A percentile compares a stretch with the other conserved stretches of the same genome.
phyloP scores from a whole-genome alignment of 2,797 vertebrate species.

The Acipenser ruthenus region DNA sequence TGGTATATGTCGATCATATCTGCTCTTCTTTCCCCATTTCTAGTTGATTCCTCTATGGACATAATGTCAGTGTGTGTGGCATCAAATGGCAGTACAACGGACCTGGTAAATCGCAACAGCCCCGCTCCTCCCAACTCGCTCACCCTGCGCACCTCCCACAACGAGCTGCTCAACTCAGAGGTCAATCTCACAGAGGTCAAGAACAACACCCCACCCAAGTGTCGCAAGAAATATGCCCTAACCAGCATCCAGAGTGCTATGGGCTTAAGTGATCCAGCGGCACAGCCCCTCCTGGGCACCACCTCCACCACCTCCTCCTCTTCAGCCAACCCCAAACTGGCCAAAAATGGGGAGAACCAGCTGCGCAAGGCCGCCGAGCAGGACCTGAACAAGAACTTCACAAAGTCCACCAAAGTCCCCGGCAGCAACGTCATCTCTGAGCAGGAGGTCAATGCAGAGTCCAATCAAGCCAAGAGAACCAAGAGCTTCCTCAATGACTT shows the following conservation, averaged over 20 bases:
- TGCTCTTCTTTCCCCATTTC: constrained; percentile 10
- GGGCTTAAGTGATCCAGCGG: constrained; percentile 76
- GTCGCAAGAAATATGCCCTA: constrained; percentile 81
- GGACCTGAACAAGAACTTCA: constrained; percentile 75
- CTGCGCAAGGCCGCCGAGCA: constrained; percentile 84
- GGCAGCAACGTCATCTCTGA: constrained; percentile 69
- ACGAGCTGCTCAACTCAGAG: constrained; percentile 82
- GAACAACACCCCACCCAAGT: constrained; percentile 78
- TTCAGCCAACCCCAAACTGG: constrained; percentile 84
- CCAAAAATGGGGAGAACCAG: constrained; percentile 95
- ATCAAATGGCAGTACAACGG: constrained; percentile 70
- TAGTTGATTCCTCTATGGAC: constrained; percentile 54
- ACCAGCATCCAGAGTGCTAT: constrained; percentile 82
- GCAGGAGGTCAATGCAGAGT: constrained; percentile 63
- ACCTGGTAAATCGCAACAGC: constrained; percentile 67
- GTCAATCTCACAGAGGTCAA: constrained; percentile 71
- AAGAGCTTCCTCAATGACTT: constrained; percentile 93
- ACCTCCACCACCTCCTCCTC: constrained; percentile 67
- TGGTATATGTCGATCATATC: background rate
- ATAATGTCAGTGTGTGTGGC: constrained; percentile 84
- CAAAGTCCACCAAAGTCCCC: constrained; percentile 43
- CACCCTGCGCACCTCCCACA: constrained; percentile 86
- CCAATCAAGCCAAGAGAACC: constrained; percentile 68
- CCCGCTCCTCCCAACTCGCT: constrained; percentile 79
- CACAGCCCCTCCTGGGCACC: constrained; percentile 60